Percentiles rank a stretch among this genome's conserved stretches.
These are phyloP conservation scores for Enteromius thamalakanensis DNA, from an alignment of 2,797 vertebrate genomes.

Conservation along the genomic window DNA sequence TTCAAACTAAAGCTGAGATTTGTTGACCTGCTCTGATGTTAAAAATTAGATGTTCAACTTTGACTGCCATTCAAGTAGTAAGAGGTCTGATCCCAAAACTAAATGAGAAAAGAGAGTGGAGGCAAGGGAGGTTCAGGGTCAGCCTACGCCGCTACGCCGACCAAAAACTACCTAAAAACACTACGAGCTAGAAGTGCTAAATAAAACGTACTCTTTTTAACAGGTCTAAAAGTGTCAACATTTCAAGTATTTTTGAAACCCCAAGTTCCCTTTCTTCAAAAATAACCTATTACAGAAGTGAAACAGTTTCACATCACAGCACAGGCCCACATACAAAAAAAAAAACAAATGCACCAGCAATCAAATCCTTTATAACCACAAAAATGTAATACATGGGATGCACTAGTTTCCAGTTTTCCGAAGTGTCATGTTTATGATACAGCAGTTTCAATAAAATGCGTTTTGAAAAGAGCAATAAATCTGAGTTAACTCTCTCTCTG, in stretches of 20 bases:
- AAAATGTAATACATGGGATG: background rate
- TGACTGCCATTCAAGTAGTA: background rate
- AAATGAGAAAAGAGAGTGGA: background rate
- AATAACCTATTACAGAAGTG: slow-evolving; percentile 6
- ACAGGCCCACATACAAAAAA: background rate
- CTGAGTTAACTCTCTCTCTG: background rate
- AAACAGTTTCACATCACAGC: background rate
- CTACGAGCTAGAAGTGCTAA: background rate
- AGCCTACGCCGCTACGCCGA: background rate
- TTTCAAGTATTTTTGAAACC: background rate
- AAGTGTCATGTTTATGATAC: background rate
- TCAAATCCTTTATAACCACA: background rate
- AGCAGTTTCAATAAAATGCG: background rate
- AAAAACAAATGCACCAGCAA: background rate
- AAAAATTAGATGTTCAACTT: background rate
- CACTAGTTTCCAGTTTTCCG: background rate
- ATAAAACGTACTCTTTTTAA: background rate
- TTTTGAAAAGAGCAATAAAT: slow-evolving; percentile 19
- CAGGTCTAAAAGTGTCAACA: background rate
- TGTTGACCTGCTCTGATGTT: background rate
- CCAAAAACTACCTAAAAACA: background rate
- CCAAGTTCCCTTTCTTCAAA: background rate
- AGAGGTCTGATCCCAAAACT: background rate
- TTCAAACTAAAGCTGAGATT: background rate
- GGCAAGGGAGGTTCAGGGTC: background rate